Evolutionary conservation across 1,140 invertebrate genomes (phyloP).

Genomic region (Orius laevigatus): DNA sequence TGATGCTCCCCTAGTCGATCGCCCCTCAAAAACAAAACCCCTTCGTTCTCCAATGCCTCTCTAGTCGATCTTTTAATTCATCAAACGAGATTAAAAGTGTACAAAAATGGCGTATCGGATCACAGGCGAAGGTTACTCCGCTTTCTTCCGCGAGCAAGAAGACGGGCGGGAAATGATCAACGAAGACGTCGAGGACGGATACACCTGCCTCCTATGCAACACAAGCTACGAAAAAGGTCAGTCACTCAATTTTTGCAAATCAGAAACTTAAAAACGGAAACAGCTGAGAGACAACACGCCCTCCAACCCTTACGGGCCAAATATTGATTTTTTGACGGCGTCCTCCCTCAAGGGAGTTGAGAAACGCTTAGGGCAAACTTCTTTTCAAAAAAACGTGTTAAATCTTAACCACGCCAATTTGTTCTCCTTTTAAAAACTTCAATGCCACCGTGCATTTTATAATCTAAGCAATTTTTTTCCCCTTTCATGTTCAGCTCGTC

Average conservation of each 20-base stretch:
- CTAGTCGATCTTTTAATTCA: background rate
- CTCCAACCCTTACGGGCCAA: background rate
- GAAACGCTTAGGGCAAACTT: too few species aligned
- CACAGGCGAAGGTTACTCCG: constrained; percentile 17
- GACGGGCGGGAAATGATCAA: constrained; percentile 12
- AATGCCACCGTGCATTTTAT: too few species aligned
- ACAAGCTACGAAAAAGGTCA: constrained; percentile 19
- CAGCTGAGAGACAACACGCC: background rate
- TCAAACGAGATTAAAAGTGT: background rate
- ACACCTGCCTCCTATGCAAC: constrained; percentile 18
- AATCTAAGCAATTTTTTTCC: too few species aligned
- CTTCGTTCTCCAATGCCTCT: too few species aligned
- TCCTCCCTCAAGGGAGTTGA: too few species aligned
- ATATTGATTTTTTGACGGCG: too few species aligned
- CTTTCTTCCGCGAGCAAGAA: constrained; percentile 17
- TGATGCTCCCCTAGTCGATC: too few species aligned
- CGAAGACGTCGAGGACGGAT: constrained; percentile 18
- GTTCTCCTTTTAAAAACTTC: too few species aligned
- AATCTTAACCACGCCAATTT: too few species aligned
- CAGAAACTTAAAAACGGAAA: background rate
- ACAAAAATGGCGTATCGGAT: constrained; percentile 16
- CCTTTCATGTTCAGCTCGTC: too few species aligned
- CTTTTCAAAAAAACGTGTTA: too few species aligned
- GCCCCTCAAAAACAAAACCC: too few species aligned
- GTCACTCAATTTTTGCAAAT: background rate